These are phyloP conservation scores for Centrocercus urophasianus DNA, from an alignment of 2,113 vertebrate species.

Conservation along the genomic window DNA sequence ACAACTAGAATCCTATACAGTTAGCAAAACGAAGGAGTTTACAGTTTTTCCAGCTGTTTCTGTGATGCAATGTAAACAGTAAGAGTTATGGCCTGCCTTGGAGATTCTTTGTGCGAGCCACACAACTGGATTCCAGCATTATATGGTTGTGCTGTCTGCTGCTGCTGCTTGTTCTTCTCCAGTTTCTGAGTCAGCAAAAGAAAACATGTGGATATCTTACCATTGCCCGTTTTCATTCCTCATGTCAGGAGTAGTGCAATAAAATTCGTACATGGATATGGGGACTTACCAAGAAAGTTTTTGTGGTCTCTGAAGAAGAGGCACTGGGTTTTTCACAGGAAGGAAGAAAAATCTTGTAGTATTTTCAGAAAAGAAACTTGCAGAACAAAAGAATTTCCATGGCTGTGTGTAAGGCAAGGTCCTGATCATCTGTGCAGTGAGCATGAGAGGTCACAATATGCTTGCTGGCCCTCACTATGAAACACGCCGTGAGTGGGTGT, in stretches of 20 bases:
- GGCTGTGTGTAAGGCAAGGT: not conserved
- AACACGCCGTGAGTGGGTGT: not conserved
- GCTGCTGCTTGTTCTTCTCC: conserved; percentile 11
- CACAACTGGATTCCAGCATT: not conserved
- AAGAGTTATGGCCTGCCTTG: not conserved
- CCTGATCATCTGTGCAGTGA: not conserved
- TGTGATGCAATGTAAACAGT: conserved; percentile 60
- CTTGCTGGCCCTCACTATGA: not conserved
- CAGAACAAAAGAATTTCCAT: not conserved
- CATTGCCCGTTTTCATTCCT: conserved; percentile 41
- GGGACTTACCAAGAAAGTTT: conserved; percentile 28
- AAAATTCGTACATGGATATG: conserved; percentile 11
- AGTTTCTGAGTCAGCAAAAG: conserved; percentile 73
- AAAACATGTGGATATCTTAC: conserved; percentile 32
- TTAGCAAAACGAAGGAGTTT: conserved; percentile 45
- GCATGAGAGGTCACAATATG: not conserved
- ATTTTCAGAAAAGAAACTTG: not conserved
- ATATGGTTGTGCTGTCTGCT: conserved; percentile 47
- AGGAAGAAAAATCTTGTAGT: not conserved
- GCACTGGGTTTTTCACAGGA: not conserved
- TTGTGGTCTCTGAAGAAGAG: conserved; percentile 7
- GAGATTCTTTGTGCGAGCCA: not conserved
- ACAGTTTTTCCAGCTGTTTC: conserved; percentile 69
- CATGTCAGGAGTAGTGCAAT: conserved; percentile 5
- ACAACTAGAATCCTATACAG: conserved; percentile 47